Percentiles rank a stretch among this genome's conserved stretches.
Conservation (phyloP, 2,113 vertebrate genomes). For the Platichthys stellatus region DNA sequence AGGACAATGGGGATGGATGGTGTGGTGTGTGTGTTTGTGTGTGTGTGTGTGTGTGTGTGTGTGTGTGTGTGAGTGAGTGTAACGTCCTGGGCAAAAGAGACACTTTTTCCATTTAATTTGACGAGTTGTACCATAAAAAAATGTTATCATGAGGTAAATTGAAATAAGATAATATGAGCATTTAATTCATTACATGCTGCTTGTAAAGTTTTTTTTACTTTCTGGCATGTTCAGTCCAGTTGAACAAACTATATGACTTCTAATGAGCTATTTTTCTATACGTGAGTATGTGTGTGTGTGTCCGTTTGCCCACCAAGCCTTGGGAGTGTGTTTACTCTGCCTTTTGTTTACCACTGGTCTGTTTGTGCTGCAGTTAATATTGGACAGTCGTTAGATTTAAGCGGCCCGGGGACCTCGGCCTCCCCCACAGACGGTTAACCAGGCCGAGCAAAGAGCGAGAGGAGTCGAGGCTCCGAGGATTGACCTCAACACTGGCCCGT, state of each 20-base stretch:
- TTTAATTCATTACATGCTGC: too few species aligned
- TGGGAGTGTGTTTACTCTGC: constrained; percentile 72
- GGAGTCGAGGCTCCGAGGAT: constrained; percentile 41
- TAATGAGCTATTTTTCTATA: neutral
- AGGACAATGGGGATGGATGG: constrained; percentile 14
- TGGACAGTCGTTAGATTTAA: constrained; percentile 69
- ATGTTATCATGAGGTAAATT: too few species aligned
- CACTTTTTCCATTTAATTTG: too few species aligned
- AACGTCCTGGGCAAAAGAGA: too few species aligned
- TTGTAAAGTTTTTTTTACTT: too few species aligned
- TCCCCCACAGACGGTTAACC: constrained; percentile 41
- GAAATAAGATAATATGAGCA: too few species aligned
- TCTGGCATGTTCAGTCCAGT: too few species aligned
- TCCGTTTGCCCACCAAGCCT: constrained; percentile 24
- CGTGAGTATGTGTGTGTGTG: neutral
- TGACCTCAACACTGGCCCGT: constrained; percentile 50
- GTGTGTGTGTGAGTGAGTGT: neutral
- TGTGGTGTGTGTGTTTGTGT: constrained; percentile 1
- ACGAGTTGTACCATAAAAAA: too few species aligned
- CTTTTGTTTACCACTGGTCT: constrained; percentile 72
- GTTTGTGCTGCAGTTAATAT: constrained; percentile 78
- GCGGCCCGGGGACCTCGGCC: constrained; percentile 36
- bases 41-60: too few species aligned
- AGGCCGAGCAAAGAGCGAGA: constrained; percentile 20
- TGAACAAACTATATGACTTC: too few species aligned